Evolutionary conservation across 2,888 invertebrate species (phyloP), one percentile per base, ranked within the genome.

Genomic region (Eudasyphora cyanicolor): DNA sequence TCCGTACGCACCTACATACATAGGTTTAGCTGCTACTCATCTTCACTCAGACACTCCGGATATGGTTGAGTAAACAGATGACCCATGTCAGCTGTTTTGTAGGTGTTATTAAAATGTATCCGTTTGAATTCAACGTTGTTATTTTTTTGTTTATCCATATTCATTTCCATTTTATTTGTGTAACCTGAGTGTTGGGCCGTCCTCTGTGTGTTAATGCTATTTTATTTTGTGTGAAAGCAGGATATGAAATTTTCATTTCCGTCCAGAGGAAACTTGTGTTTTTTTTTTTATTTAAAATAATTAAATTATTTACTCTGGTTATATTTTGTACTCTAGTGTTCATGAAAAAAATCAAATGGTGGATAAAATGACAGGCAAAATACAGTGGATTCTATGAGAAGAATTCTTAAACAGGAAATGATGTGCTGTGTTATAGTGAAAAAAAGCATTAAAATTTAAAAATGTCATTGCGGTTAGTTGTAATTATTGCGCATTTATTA

Each of bases 191-290:
- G 21, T 57, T 6, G 24, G 17, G 45, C 38, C 64, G 19, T 70
- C 62, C 38, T 21, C 19, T 38, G 14, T n/a, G 51, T 62, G 32
- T 45, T 62, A 51, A 42, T 62, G 17, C 62, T 64, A 24, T 80
- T 62, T 70, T 75, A 29, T 75, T 70, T 70, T 62, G 69, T 81
- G 54, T 67, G 57, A 81, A 81, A 21, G 64, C 64, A 64, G 76
- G 76, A 80, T 71, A 80, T 76, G 62, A 80, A 79, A 75, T 54
- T 80, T 38, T 64, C 32, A 51, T 54, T 70, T 81, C 71, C 80
- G 54, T 64, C 45, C 8, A 51, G 14, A 54, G 76, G 71, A 81
- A 73, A 76, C 76, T 24, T 81, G 35, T 64, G 42, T 75, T 49
- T 62, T 24, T 24, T 54, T 17, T 49, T 64, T 8, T 42, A 24